Conservation (phyloP, 2,888 invertebrate species). For the Zaprionus lineosus region DNA sequence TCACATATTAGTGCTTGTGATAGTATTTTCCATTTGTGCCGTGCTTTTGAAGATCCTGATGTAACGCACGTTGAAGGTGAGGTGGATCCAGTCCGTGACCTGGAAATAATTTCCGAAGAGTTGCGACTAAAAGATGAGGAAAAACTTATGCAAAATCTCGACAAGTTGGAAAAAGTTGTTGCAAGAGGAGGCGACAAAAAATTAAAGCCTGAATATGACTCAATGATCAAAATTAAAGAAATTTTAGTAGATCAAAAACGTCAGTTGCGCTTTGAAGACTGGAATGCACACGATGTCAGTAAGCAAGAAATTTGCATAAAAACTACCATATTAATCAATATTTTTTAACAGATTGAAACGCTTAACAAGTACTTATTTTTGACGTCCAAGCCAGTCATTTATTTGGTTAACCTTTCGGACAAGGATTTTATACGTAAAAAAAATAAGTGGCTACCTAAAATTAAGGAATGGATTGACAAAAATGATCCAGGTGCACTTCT, state of each 20-base stretch:
- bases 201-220: conserved; percentile 96
- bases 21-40: conserved; percentile 97
- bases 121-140: conserved; percentile 97
- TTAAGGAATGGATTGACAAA: conserved; percentile 99
- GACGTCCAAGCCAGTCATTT: conserved; percentile 98
- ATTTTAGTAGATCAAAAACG: conserved; percentile 94
- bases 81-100: conserved; percentile 97
- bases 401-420: conserved; percentile 97
- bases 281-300: conserved; percentile 95
- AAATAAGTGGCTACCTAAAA: conserved; percentile 97
- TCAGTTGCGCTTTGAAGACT: conserved; percentile 95
- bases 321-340: too few relatives aligned
- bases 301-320: too few relatives aligned
- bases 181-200: conserved; percentile 96
- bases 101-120: conserved; percentile 98
- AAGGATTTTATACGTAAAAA: conserved; percentile 99
- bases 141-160: conserved; percentile 90
- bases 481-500: conserved; percentile 96
- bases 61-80: conserved; percentile 99
- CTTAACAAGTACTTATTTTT: conserved; percentile 98
- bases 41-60: conserved; percentile 98
- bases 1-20: conserved; percentile 99
- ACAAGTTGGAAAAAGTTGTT: conserved; percentile 92
- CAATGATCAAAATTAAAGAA: conserved; percentile 91
- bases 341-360: conserved; percentile 92